phyloP scores from a whole-genome alignment of 2,113 vertebrate genomes.

The Oreochromis spilurus region DNA sequence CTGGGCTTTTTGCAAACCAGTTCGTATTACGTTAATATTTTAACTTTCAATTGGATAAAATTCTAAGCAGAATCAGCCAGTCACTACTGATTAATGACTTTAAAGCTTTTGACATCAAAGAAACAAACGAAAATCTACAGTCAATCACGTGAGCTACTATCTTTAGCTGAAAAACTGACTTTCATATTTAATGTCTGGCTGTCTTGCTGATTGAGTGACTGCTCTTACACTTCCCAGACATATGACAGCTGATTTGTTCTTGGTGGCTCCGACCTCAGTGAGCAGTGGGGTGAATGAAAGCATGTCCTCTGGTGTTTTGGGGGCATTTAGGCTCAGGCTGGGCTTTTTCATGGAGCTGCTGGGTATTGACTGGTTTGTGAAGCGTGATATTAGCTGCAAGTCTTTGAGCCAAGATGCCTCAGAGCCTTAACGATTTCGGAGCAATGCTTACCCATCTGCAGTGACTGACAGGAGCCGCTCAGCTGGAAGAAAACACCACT shows the following conservation, averaged over 20 bases:
- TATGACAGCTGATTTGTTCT: background rate
- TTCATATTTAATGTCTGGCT: background rate
- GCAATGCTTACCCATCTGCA: background rate
- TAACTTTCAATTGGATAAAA: background rate
- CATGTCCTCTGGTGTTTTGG: constrained; percentile 1
- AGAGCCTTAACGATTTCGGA: constrained; percentile 23
- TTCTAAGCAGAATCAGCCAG: background rate
- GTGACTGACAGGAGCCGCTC: constrained; percentile 35
- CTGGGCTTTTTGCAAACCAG: background rate
- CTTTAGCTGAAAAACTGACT: background rate
- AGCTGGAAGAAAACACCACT: constrained; percentile 7
- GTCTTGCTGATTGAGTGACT: background rate
- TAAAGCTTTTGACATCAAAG: background rate
- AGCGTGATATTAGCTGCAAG: constrained; percentile 60
- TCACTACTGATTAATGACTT: background rate
- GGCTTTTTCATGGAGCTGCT: background rate
- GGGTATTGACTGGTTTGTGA: constrained; percentile 34
- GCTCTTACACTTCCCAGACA: background rate
- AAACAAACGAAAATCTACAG: background rate
- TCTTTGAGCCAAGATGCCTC: constrained; percentile 16
- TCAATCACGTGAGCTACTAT: background rate
- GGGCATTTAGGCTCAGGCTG: constrained; percentile 21
- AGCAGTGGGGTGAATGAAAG: background rate
- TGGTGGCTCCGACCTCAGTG: constrained; percentile 1
- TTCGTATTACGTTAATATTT: accelerated